A percentile compares a stretch with the other conserved stretches of the same genome.
These are phyloP conservation scores for Fistularia commersonii DNA, from an alignment of 2,797 vertebrate species.

Conservation along the genomic window DNA sequence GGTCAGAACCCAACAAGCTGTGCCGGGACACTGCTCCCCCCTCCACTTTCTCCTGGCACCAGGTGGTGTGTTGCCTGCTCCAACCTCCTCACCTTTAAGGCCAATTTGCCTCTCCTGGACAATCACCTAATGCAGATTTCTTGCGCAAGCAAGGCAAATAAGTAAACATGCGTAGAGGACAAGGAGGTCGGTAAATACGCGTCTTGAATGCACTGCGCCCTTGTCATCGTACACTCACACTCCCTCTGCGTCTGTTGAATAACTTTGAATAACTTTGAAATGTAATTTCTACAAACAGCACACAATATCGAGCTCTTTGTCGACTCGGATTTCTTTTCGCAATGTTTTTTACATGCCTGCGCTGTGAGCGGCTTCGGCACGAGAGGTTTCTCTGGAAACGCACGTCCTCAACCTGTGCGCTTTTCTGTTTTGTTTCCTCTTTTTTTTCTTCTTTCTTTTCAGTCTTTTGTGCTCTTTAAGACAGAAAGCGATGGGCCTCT, in stretches of 20 bases:
- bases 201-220: constrained; percentile 27
- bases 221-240: constrained; percentile 31
- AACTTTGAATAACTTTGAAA: constrained; percentile 60
- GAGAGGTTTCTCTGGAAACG: constrained; percentile 8
- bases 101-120: constrained; percentile 43
- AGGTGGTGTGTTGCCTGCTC: constrained; percentile 64
- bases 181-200: constrained; percentile 53
- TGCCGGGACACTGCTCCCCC: constrained; percentile 51
- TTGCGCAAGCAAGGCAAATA: constrained; percentile 48
- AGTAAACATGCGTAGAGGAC: constrained; percentile 44
- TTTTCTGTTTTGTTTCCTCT: constrained; percentile 47
- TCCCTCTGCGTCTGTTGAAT: constrained; percentile 61
- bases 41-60: constrained; percentile 40
- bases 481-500: constrained; percentile 45
- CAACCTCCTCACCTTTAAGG: constrained; percentile 64
- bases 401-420: constrained; percentile 36
- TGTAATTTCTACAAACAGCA: constrained; percentile 21
- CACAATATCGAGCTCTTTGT: not conserved
- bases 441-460: constrained; percentile 49
- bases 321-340: not conserved
- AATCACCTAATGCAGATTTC: constrained; percentile 11
- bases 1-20: constrained; percentile 80
- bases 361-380: too few species aligned
- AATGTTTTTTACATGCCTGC: too few species aligned
- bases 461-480: constrained; percentile 55